Conservation (phyloP, 2,113 vertebrate genomes). For the Lophius piscatorius region DNA sequence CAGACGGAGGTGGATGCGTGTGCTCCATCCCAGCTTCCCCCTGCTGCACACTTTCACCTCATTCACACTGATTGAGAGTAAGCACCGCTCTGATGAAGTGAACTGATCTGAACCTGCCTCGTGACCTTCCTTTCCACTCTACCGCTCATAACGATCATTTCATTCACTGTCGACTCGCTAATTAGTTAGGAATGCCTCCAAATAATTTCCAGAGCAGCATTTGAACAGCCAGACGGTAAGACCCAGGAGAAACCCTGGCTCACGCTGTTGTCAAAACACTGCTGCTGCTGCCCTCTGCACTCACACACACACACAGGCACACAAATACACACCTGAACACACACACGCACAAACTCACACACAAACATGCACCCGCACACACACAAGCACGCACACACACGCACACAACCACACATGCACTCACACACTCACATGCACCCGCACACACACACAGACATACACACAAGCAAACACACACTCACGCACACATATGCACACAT, state of each 20-base stretch:
- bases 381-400: conserved; percentile 12
- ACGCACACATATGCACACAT: neutral
- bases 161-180: conserved; percentile 27
- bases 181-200: conserved; percentile 40
- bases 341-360: neutral
- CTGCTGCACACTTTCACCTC: conserved; percentile 45
- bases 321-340: conserved; percentile 1
- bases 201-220: conserved; percentile 17
- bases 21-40: conserved; percentile 5
- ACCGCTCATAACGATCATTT: conserved; percentile 20
- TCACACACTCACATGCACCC: no score
- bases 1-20: conserved; percentile 35
- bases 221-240: conserved; percentile 38
- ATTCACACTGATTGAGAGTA: conserved; percentile 32
- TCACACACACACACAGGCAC: neutral
- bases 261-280: conserved; percentile 64
- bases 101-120: conserved; percentile 20
- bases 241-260: conserved; percentile 58
- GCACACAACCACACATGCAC: neutral
- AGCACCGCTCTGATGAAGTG: conserved; percentile 3
- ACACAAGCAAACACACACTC: conserved; percentile 7
- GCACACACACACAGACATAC: neutral
- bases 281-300: conserved; percentile 60
- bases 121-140: conserved; percentile 20
- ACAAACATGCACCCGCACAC: neutral